Base-by-base conservation (phyloP, 2,797 vertebrate species). In the Rhodeus uyekii region DNA sequence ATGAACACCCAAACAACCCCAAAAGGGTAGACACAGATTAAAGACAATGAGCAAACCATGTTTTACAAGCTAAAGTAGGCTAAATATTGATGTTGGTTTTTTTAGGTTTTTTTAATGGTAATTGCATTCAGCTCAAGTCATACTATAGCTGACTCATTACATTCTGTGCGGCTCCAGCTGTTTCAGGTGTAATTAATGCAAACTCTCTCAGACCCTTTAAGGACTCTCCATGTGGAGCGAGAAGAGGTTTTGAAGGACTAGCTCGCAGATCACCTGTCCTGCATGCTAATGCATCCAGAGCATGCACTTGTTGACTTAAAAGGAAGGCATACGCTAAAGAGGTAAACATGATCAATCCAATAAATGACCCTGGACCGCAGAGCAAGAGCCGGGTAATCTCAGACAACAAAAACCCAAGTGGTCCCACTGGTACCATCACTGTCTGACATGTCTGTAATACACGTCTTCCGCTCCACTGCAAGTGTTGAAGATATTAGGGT, bases 371-470 rank as follows among this genome's bases (percentile, higher is more conserved):
- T 53, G 39, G 76, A 83, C 78, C 68, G 64, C 65, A 83, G 64
- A 86, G 80, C 67, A 76, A 82, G 72, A 78, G 71, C 80, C 87
- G 55, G 78, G 86, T 90, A 86, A 90, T 89, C 84, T 83, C 85
- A 86, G 84, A 91, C 89, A 90, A 89, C 77, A 86, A 85, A 88
- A 91, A 84, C 84, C 83, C 88, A 88, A 91, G 82, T 89, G 85
- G 87, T 92, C 92, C 89, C 89, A 87, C 58, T 16, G 84, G 90
- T 85, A 86, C 89, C 86, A 87, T 92, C 90, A 90, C 87, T 85
- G 83, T 88, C 85, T 93, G 92, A 92, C 91, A 92, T 87, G 90
- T 86, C 90, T 89, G 87, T 89, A 92, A 88, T 90, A 91, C 88
- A 89, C 84, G 85, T 93, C 90, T 92, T 92, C 88, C 83, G 85